A percentile compares a stretch with the other conserved stretches of the same genome.
These are phyloP conservation scores for Drosophila tristis DNA, from an alignment of 1,140 invertebrate genomes.

Conservation along the genomic window DNA sequence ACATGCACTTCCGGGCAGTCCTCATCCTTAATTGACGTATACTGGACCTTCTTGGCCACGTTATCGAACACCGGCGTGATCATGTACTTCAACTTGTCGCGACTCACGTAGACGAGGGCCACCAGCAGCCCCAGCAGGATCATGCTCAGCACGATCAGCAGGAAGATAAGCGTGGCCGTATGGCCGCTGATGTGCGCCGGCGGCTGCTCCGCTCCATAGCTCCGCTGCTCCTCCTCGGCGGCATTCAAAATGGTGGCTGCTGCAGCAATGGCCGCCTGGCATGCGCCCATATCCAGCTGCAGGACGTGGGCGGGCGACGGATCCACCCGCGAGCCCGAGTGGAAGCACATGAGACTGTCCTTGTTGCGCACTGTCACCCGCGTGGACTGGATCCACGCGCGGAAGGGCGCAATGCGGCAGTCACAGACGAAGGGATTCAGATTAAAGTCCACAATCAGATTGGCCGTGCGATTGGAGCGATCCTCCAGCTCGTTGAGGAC, in stretches of 20 bases:
- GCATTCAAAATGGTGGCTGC: constrained; percentile 71
- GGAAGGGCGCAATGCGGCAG: constrained; percentile 87
- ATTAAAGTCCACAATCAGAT: constrained; percentile 88
- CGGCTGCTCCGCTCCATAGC: constrained; percentile 37
- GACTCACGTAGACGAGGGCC: constrained; percentile 87
- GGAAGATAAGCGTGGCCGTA: constrained; percentile 85
- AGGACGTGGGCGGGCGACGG: constrained; percentile 74
- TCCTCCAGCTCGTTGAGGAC: constrained; percentile 86
- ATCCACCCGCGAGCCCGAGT: constrained; percentile 63
- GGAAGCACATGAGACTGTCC: constrained; percentile 85
- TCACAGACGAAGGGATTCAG: constrained; percentile 90
- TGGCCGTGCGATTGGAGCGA: constrained; percentile 84
- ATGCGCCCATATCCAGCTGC: constrained; percentile 82
- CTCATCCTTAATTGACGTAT: constrained; percentile 88
- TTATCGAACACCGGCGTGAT: constrained; percentile 88
- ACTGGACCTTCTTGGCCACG: constrained; percentile 89
- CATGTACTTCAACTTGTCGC: constrained; percentile 86
- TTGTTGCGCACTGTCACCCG: constrained; percentile 87
- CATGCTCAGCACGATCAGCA: constrained; percentile 86
- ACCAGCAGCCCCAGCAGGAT: constrained; percentile 86
- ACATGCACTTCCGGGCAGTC: constrained; percentile 84
- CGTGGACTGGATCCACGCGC: constrained; percentile 87
- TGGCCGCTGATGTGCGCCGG: constrained; percentile 76
- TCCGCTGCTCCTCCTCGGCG: constrained; percentile 57
- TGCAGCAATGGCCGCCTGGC: constrained; percentile 70